Evolutionary conservation across 2,888 invertebrate genomes (phyloP), one percentile per base, ranked within the genome.

Genomic region (Trachelus stipa): DNA sequence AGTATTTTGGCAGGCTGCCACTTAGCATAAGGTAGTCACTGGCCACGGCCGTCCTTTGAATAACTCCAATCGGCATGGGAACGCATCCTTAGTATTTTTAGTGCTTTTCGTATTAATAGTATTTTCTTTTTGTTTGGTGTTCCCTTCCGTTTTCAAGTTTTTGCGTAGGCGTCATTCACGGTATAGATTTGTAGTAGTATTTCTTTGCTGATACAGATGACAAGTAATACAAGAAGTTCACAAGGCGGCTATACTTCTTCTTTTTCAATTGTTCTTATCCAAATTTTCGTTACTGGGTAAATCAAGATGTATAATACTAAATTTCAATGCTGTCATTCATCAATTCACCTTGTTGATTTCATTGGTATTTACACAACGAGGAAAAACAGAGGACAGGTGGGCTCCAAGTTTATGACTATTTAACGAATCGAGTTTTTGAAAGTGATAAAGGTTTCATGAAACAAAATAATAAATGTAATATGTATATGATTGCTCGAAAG

Each of bases 1-100:
- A 80, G 84, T 84, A 85, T 87, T 87, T 88, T 87, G 85, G 88
- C 86, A 83, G 75, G 78, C 78, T 84, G 85, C 86, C 81, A 80
- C 81, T 82, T 81, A 81, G 80, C 68, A 78, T 80, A 80, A 83
- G 77, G 78, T 73, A 77, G 73, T 76, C 76, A 69, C 68, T 68
- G 69, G 31, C 37, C 33, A 30, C 68, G 69, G 12, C 71, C 4
- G 71, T 71, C 34, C 37, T 76, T 81, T 78, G 75, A 79, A 69
- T 77, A 76, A 81, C 34, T 34, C 76, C 68, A 74, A 11, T 75
- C 68, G 69, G 71, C 56, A 35, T 68, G 37, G 76, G 75, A 68
- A 68, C 75, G 69, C 74, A 79, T 78, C 78, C 77, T 74, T 79
- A 78, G 78, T 84, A 85, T 85, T 83, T 83, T 84, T 83, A 84